These are phyloP conservation scores for Anseranas semipalmata DNA, from an alignment of 2,113 vertebrate species.

Conservation along the genomic window DNA sequence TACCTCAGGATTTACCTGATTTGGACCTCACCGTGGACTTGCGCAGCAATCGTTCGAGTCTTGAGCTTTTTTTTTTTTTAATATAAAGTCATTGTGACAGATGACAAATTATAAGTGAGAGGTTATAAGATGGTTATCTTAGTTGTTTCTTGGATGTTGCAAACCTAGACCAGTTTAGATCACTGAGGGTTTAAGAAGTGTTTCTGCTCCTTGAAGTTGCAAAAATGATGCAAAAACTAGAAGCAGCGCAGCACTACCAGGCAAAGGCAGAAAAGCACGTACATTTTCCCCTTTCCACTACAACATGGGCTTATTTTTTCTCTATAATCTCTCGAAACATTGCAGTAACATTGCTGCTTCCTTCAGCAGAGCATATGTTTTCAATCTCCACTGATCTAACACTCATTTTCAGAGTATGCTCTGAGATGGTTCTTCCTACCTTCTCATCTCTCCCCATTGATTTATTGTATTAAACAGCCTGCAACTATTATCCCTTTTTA, in stretches of 20 bases:
- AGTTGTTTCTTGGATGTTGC: background rate
- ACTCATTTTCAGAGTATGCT: background rate
- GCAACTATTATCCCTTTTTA: slow-evolving; percentile 29
- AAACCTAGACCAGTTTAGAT: background rate
- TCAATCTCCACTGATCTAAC: background rate
- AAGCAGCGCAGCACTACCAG: background rate
- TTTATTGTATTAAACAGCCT: slow-evolving; percentile 43
- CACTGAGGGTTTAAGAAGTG: background rate
- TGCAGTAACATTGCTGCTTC: background rate
- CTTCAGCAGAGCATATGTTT: background rate
- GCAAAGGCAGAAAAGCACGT: background rate
- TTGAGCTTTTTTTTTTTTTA: background rate
- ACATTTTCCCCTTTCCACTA: background rate
- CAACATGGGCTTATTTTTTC: background rate
- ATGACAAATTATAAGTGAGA: background rate
- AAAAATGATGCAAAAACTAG: background rate
- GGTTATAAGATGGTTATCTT: background rate
- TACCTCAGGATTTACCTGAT: background rate
- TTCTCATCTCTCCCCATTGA: background rate
- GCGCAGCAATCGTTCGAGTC: background rate
- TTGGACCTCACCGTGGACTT: background rate
- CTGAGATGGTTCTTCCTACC: background rate
- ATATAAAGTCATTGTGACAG: background rate
- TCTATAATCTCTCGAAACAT: background rate
- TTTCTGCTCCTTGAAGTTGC: background rate